A percentile compares a stretch with the other conserved stretches of the same genome.
phyloP scores from a whole-genome alignment of 2,888 invertebrate species.

The Hemithea aestivaria region DNA sequence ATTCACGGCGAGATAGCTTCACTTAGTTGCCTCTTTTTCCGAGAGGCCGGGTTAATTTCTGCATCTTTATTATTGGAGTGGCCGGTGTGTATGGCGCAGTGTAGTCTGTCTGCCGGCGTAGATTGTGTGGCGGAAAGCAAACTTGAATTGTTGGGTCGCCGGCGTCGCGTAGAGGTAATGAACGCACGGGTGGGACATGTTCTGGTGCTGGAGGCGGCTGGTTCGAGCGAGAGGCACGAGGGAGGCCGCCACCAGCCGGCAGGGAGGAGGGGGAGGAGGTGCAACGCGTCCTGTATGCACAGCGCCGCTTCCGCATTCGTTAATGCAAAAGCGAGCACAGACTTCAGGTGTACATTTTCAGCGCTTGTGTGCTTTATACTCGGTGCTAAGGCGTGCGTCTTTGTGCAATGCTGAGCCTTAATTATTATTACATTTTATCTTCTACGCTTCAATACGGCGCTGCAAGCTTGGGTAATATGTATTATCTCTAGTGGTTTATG shows the following conservation, averaged over 20 bases:
- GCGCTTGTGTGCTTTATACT: constrained; percentile 74
- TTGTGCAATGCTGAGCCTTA: constrained; percentile 68
- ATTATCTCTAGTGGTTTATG: constrained; percentile 35
- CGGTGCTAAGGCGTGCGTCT: constrained; percentile 70
- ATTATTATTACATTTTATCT: constrained; percentile 74
- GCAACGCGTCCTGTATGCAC: constrained; percentile 75
- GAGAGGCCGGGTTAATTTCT: constrained; percentile 74
- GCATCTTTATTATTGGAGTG: constrained; percentile 79
- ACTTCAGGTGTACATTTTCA: constrained; percentile 79
- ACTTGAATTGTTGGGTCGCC: constrained; percentile 76
- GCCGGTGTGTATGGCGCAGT: constrained; percentile 62
- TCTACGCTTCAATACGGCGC: constrained; percentile 44
- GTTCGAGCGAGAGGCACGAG: constrained; percentile 60
- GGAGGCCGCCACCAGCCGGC: constrained; percentile 27
- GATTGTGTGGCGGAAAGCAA: constrained; percentile 77
- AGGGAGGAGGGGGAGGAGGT: constrained; percentile 41
- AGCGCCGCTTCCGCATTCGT: constrained; percentile 78
- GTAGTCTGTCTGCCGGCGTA: constrained; percentile 70
- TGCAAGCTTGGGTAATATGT: constrained; percentile 31
- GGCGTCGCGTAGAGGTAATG: constrained; percentile 71
- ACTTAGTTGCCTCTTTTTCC: constrained; percentile 77
- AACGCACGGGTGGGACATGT: constrained; percentile 74
- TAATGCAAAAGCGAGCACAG: constrained; percentile 77
- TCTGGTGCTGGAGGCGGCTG: constrained; percentile 69
- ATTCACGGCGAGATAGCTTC: constrained; percentile 76